phyloP scores from a whole-genome alignment of 2,888 invertebrate genomes.

The Drosophila atroscutellata region DNA sequence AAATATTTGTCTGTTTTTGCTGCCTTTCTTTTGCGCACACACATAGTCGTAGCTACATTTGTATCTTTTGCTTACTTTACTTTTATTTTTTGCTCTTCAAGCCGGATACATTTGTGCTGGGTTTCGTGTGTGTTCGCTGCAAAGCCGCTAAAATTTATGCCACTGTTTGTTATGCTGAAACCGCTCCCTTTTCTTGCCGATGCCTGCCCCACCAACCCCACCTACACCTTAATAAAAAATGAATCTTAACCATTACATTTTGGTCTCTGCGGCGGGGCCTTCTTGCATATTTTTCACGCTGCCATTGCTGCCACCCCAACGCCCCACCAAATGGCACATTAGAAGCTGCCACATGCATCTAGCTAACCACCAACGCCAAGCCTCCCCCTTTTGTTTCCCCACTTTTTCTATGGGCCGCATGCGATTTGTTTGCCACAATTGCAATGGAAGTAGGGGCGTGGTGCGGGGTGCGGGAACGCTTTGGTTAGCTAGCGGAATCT shows the following conservation, averaged over 20 bases:
- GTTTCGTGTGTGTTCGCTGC: constrained; percentile 4
- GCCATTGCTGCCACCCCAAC: constrained; percentile 44
- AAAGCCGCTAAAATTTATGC: constrained; percentile 65
- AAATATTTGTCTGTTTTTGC: background rate
- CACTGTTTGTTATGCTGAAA: constrained; percentile 33
- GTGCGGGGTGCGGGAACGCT: background rate
- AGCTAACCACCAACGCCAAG: background rate
- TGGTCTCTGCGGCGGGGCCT: constrained; percentile 48
- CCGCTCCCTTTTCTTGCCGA: constrained; percentile 3
- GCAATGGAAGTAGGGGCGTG: background rate
- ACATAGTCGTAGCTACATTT: constrained; percentile 35
- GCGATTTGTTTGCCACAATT: constrained; percentile 66
- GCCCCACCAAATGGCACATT: constrained; percentile 47
- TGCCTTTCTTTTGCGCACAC: background rate
- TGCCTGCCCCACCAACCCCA: constrained; percentile 1
- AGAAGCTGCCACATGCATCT: constrained; percentile 49
- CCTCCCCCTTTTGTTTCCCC: background rate
- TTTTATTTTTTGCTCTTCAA: constrained; percentile 19
- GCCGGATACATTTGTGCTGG: constrained; percentile 62
- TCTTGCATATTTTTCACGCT: constrained; percentile 79
- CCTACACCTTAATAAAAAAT: constrained; percentile 50
- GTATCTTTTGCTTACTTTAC: constrained; percentile 35
- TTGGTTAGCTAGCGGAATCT: background rate
- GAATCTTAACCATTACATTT: constrained; percentile 64
- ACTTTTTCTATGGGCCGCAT: constrained; percentile 56